Conservation (phyloP, 2,113 vertebrate species). For the cat (Felis catus) region DNA sequence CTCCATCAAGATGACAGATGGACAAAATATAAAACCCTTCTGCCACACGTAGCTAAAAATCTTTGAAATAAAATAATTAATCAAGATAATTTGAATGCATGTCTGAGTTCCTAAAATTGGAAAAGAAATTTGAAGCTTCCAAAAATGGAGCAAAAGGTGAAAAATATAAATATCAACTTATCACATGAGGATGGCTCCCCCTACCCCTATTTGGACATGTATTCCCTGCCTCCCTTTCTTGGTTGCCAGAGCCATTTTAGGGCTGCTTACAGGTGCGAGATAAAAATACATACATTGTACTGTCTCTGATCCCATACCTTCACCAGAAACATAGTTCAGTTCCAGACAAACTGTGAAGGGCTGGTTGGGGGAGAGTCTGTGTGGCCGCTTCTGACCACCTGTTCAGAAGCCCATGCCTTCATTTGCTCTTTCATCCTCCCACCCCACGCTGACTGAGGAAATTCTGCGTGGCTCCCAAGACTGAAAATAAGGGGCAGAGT, state of each 20-base stretch:
- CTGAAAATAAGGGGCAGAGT: background rate
- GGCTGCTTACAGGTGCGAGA: background rate
- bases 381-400: background rate
- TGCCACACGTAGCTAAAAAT: background rate
- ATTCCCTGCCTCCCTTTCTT: background rate
- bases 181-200: background rate
- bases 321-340: background rate
- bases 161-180: background rate
- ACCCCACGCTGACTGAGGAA: background rate
- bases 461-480: background rate
- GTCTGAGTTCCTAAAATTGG: background rate
- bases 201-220: background rate
- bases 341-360: background rate
- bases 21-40: background rate
- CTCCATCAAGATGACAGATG: background rate
- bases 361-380: background rate
- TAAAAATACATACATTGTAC: background rate
- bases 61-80: conserved; percentile 21
- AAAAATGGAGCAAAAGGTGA: background rate
- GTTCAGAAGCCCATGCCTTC: background rate
- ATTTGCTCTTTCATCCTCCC: background rate
- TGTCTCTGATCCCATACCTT: background rate
- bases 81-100: background rate
- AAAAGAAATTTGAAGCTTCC: background rate
- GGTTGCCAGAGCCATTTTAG: background rate